Evolutionary conservation across 2,888 invertebrate species (phyloP).

Genomic region (Masnerella sp.): DNA sequence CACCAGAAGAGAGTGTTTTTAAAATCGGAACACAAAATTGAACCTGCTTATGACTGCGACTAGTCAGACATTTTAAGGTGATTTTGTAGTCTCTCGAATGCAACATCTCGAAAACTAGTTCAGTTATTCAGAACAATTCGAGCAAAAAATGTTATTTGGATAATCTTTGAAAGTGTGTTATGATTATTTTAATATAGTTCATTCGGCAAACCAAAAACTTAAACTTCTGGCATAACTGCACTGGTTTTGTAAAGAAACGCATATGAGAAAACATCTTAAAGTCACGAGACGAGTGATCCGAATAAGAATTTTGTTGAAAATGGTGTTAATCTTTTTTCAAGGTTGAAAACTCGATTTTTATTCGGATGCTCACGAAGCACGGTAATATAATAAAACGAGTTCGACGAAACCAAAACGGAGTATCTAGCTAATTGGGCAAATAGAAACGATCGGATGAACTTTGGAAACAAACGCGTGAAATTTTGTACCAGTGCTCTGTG

Average conservation of each 20-base stretch:
- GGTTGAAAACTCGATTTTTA: constrained; percentile 54
- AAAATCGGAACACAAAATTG: constrained; percentile 32
- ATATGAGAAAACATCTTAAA: no score
- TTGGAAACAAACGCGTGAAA: constrained; percentile 37
- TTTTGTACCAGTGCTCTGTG: constrained; percentile 36
- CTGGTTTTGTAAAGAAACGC: no score
- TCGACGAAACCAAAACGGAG: constrained; percentile 7
- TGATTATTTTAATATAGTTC: no score
- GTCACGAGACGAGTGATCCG: constrained; percentile 42
- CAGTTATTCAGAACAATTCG: background rate
- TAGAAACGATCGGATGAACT: no score
- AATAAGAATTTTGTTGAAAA: constrained; percentile 23
- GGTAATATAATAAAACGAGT: constrained; percentile 13
- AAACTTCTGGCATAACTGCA: no score
- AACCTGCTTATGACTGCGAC: constrained; percentile 54
- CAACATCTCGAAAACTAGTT: no score
- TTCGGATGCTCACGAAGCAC: constrained; percentile 40
- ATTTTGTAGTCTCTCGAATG: no score
- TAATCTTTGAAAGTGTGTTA: no score
- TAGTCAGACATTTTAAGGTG: constrained; percentile 52
- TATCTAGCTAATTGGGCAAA: constrained; percentile 18
- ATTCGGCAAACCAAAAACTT: no score
- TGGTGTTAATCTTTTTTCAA: constrained; percentile 31
- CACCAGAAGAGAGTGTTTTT: no score
- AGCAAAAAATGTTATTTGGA: no score